Evolutionary conservation across 2,888 invertebrate species (phyloP).

Genomic region (Octodonta nipae): DNA sequence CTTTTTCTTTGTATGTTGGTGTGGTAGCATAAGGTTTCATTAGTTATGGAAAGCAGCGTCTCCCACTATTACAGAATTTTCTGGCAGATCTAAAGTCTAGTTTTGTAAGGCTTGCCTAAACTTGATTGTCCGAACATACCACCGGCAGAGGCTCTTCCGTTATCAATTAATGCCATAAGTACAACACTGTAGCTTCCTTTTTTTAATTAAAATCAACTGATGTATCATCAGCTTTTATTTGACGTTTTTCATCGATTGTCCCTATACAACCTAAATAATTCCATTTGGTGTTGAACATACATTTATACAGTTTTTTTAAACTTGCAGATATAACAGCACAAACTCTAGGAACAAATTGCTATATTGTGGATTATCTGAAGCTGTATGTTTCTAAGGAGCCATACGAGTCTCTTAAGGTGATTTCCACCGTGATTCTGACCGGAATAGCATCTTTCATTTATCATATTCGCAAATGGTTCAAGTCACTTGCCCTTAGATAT

Average conservation of each 20-base stretch:
- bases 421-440: constrained; percentile 1
- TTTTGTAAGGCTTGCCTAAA: neutral
- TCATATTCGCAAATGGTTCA: no score
- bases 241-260: neutral
- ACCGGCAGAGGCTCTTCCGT: no score
- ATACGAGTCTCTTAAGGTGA: constrained; percentile 1
- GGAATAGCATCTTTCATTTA: constrained; percentile 2
- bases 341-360: constrained; percentile 2
- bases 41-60: neutral
- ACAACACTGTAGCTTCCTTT: neutral
- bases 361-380: constrained; percentile 3
- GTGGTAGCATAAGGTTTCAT: constrained; percentile 3
- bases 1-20: constrained; percentile 6
- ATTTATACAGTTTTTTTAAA: no score
- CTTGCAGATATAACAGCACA: no score
- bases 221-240: neutral
- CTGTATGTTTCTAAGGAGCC: neutral
- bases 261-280: neutral
- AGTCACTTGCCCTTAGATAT: neutral
- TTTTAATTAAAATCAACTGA: neutral
- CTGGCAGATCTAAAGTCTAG: neutral
- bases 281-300: neutral
- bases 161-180: no score
- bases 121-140: neutral
- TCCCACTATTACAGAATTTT: neutral